Base-by-base conservation (phyloP, 2,797 vertebrate genomes). In the Monodelphis domestica region DNA sequence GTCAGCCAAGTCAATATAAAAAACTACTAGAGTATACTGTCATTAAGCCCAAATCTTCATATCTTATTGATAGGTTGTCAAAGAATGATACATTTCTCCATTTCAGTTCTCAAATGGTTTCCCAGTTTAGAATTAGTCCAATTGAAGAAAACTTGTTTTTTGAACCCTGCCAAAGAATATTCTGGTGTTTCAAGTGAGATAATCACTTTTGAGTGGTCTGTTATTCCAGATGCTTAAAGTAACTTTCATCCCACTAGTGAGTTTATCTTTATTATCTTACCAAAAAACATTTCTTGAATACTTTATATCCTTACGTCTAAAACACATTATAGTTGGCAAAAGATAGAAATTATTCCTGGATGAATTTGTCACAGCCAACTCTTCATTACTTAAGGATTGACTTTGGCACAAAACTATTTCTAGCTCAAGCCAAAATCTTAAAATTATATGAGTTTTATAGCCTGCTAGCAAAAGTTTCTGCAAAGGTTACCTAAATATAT, bases 101-200 rank as follows among this genome's bases (percentile, higher is more conserved):
- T 93, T 91, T 91, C 53, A 11, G 59, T 91, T 89, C 45, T 30
- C 87, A 94, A 84, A 55, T 57, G 59, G 55, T 57, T 93, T 95
- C 52, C 84, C 89, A 90, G 93, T 93, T 90, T 53, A 94, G 24
- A 93, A 94, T 92, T 54, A 53, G 30, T 93, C 29, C 93, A 87
- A 90, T 29, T 55, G 88, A 91, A 90, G n/a, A 70, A 26, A 17
- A 57, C 29, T 0, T 91, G 30, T 1, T 91, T 89, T 91, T 63
- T 87, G 33, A 70, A 15, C 33, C 88, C 89, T 94, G 17, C 28
- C 50, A 55, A 70, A 51, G 50, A 30, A 87, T 56, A 26, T 93
- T 38, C 29, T 94, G 9, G 50, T 93, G 1, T 87, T 70, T 15
- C 17, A 38, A 38, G n/a, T 15, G 17, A 70, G 15, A 33, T 70